Base-by-base conservation (phyloP, 2,888 invertebrate genomes). In the Lamproptera curius region DNA sequence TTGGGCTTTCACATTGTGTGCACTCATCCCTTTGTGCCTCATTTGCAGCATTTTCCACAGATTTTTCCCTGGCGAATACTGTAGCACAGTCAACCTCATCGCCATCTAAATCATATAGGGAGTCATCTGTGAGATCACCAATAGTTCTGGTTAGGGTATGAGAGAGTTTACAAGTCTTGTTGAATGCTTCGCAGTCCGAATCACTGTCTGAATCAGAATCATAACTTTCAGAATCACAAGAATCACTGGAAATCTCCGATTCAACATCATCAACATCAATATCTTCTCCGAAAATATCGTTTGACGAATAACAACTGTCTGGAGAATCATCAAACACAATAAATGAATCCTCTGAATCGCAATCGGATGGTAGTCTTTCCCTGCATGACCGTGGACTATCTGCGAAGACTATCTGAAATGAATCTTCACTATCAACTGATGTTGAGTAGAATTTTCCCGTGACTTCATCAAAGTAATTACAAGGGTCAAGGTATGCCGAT, bases 321-420 rank as follows among this genome's bases (percentile, higher is more conserved):
- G 79, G 79, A 1, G 73, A 69, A 0, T 84, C 87, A 41, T 86
- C 84, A 5, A 89, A 89, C 4, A 90, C 72, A 1, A 90, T 89
- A 56, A 90, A 90, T 0, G 89, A 90, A 62, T 91, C 90, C 60
- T 90, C 91, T 0, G 90, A 90, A n/a, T 89, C 90, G 41, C 89
- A 89, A 41, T 89, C 89, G 0, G 89, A 89, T 1, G 75, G 59
- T 33, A 65, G 57, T 2, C 79, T 59, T 1, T 51, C 44, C 44
- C 67, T 56, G 31, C 54, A 61, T 0, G 65, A 44, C 33, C 56
- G 54, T 0, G 69, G 73, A 34, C 62, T 67, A 16, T 87, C 85
- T 0, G 68, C 65, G 54, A 86, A 85, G 2, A 88, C 87, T 5
- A 87, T 85, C 67, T 86, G 85, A 61, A 84, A 88, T 0, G 83